A percentile compares a stretch with the other conserved stretches of the same genome.
phyloP scores from a whole-genome alignment of 2,888 invertebrate species.

The Tipula unca region DNA sequence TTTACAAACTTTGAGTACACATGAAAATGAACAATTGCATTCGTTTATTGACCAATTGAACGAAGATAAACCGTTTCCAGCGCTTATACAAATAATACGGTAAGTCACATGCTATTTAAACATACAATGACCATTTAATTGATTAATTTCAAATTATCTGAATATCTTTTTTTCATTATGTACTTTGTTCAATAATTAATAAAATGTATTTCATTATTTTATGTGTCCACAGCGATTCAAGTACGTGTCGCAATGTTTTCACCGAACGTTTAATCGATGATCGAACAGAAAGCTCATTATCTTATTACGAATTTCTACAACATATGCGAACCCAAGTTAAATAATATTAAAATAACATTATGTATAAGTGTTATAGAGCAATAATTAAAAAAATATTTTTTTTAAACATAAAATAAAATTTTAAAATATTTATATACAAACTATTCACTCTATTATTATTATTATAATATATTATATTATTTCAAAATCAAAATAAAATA shows the following conservation, averaged over 20 bases:
- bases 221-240: conserved; percentile 69
- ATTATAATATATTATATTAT: neutral
- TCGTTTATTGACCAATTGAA: conserved; percentile 76
- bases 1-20: conserved; percentile 68
- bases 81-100: conserved; percentile 75
- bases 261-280: conserved; percentile 89
- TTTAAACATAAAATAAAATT: neutral
- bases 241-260: conserved; percentile 70
- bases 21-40: conserved; percentile 64
- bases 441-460: neutral
- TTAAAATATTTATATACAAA: neutral
- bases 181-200: neutral
- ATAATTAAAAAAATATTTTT: neutral
- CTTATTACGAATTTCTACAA: conserved; percentile 97
- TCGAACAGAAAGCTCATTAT: conserved; percentile 85
- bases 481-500: neutral
- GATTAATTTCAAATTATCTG: too few relatives aligned
- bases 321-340: conserved; percentile 86
- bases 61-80: conserved; percentile 72
- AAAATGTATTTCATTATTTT: conserved; percentile 15
- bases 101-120: conserved; percentile 36
- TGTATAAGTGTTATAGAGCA: conserved; percentile 8
- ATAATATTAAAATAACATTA: conserved; percentile 43
- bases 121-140: neutral
- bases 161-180: neutral